These are phyloP conservation scores for Mandrillus leucophaeus DNA, from an alignment of 2,113 vertebrate genomes.

Conservation along the genomic window DNA sequence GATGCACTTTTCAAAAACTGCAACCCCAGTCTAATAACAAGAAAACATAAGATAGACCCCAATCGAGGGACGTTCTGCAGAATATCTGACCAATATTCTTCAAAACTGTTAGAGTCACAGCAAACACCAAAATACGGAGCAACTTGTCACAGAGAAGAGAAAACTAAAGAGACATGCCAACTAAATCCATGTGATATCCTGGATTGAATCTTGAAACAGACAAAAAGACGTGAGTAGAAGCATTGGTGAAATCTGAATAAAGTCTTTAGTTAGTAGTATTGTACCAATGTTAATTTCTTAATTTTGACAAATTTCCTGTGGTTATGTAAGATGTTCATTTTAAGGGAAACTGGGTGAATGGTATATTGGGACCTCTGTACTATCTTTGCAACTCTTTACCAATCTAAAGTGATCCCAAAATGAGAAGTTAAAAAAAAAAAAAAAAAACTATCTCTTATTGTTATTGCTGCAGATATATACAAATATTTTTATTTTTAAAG, in stretches of 20 bases:
- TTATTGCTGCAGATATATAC: background rate
- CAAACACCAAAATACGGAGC: background rate
- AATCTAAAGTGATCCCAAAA: slow-evolving; percentile 37
- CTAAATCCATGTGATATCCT: background rate
- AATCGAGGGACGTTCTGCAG: background rate
- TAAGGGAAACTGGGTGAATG: background rate
- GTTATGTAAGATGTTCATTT: background rate
- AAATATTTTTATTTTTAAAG: background rate
- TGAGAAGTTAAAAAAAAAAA: background rate
- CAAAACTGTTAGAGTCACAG: background rate
- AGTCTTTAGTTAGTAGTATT: background rate
- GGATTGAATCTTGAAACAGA: background rate
- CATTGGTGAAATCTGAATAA: background rate
- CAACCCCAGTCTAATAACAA: background rate
- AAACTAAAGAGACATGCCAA: background rate
- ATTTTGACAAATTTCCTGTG: background rate
- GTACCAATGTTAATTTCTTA: background rate
- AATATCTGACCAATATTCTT: background rate
- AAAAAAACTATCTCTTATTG: background rate
- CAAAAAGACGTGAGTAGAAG: background rate
- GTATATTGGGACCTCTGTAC: background rate
- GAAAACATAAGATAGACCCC: background rate
- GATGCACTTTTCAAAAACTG: background rate
- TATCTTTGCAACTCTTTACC: background rate
- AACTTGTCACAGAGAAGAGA: background rate